A percentile compares a stretch with the other conserved stretches of the same genome.
These are phyloP conservation scores for Carassius carassius DNA, from an alignment of 2,113 vertebrate species.

Conservation along the genomic window DNA sequence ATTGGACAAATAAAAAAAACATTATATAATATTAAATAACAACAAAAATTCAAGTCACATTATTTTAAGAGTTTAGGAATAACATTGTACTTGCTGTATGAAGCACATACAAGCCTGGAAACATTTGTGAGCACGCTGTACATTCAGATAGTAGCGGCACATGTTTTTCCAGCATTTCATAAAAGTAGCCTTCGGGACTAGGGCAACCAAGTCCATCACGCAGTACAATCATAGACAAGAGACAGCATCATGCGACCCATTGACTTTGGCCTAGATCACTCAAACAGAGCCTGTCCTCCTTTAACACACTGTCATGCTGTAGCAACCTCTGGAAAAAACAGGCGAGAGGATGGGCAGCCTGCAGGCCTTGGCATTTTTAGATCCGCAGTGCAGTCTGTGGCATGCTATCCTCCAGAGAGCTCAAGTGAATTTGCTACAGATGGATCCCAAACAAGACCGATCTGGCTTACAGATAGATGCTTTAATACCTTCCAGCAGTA, in stretches of 20 bases:
- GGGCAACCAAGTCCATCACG: not conserved
- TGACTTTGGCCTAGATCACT: not conserved
- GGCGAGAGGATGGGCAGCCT: not conserved
- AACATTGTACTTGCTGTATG: too few species aligned
- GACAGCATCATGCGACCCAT: constrained; percentile 1
- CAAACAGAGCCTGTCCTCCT: not conserved
- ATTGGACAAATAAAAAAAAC: too few species aligned
- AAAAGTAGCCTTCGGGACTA: constrained; percentile 23
- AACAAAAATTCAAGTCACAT: too few species aligned
- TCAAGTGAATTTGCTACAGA: constrained; percentile 32
- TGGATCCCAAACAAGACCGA: constrained; percentile 35
- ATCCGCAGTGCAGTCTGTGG: not conserved
- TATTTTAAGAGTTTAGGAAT: too few species aligned
- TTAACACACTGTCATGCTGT: not conserved
- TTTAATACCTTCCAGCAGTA: constrained; percentile 41
- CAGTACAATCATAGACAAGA: not conserved
- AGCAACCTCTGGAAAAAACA: constrained; percentile 13
- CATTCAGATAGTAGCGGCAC: not conserved
- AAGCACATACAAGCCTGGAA: not conserved
- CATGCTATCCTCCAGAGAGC: constrained; percentile 35
- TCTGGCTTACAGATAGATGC: constrained; percentile 38
- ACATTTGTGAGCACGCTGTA: not conserved
- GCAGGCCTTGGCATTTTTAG: constrained; percentile 28
- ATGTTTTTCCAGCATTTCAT: not conserved
- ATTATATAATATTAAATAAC: too few species aligned